A percentile compares a stretch with the other conserved stretches of the same genome.
Evolutionary conservation across 2,888 invertebrate genomes (phyloP).

Genomic region (Furcula furcula): DNA sequence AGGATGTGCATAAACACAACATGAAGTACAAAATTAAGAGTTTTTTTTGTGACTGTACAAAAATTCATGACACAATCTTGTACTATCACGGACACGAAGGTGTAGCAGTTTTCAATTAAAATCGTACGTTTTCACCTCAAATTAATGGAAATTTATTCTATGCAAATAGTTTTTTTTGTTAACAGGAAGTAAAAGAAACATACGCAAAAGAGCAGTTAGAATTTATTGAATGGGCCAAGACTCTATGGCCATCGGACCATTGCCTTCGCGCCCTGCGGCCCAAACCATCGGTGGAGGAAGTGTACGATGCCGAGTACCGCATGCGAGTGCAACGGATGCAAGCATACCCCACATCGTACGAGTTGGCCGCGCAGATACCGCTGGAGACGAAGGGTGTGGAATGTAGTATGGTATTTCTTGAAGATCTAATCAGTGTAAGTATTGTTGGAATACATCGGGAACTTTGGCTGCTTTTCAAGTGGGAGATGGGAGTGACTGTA

Average conservation of each 20-base stretch:
- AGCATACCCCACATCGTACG: constrained; percentile 47
- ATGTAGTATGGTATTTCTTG: constrained; percentile 37
- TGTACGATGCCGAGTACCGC: constrained; percentile 60
- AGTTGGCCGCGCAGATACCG: constrained; percentile 60
- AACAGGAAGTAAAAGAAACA: constrained; percentile 44
- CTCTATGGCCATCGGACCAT: constrained; percentile 49
- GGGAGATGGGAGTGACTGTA: too few relatives aligned
- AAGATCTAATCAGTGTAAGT: constrained; percentile 57
- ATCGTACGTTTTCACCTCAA: too few relatives aligned
- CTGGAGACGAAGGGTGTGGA: constrained; percentile 28
- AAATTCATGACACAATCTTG: too few relatives aligned
- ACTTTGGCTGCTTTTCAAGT: too few relatives aligned
- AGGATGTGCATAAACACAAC: too few relatives aligned
- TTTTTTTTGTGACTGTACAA: too few relatives aligned
- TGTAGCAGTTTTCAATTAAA: too few relatives aligned
- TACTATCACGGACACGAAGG: too few relatives aligned
- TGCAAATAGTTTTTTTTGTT: too few relatives aligned
- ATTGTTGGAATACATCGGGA: too few relatives aligned
- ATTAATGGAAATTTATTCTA: too few relatives aligned
- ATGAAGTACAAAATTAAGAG: too few relatives aligned
- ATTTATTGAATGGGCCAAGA: constrained; percentile 61
- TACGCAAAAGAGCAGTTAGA: constrained; percentile 62
- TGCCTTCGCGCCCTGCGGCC: constrained; percentile 57
- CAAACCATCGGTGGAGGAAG: constrained; percentile 48
- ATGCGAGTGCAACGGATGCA: constrained; percentile 39